A percentile compares a stretch with the other conserved stretches of the same genome.
Conservation (phyloP, 2,113 vertebrate genomes). For the Scomber scombrus region DNA sequence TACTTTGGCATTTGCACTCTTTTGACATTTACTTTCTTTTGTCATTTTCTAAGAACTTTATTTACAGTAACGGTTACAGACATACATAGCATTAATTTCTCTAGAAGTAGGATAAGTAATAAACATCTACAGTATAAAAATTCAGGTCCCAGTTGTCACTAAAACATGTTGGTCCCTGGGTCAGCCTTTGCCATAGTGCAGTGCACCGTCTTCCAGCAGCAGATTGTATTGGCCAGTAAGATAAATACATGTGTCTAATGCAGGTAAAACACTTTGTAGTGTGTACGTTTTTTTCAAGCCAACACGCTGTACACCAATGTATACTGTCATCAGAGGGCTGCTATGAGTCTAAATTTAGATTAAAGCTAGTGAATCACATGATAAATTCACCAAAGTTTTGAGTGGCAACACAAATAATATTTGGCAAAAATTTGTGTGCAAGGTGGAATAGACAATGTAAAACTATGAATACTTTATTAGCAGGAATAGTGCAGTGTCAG, state of each 20-base stretch:
- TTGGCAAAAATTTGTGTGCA: neutral
- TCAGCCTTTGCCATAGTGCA: neutral
- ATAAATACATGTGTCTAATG: too few species aligned
- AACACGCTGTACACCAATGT: too few species aligned
- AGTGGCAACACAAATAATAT: conserved; percentile 1
- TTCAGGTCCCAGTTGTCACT: neutral
- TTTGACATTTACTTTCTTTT: neutral
- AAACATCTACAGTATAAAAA: too few species aligned
- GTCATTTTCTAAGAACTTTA: neutral
- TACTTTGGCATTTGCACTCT: neutral
- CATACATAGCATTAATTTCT: neutral
- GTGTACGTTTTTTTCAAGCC: too few species aligned
- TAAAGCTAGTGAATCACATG: neutral
- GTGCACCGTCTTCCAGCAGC: too few species aligned
- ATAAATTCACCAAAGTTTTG: neutral
- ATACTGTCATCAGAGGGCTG: too few species aligned
- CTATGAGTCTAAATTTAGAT: conserved; percentile 2
- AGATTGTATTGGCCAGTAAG: too few species aligned
- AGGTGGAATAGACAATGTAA: conserved; percentile 6
- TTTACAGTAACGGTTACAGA: neutral
- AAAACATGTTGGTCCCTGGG: neutral
- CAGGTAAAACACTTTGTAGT: too few species aligned
- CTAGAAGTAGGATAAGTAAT: neutral
- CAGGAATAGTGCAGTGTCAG: neutral
- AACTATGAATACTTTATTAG: neutral